Evolutionary conservation across 1,140 invertebrate species (phyloP), one percentile per base, ranked within the genome.

Genomic region (Asbolus verrucosus): DNA sequence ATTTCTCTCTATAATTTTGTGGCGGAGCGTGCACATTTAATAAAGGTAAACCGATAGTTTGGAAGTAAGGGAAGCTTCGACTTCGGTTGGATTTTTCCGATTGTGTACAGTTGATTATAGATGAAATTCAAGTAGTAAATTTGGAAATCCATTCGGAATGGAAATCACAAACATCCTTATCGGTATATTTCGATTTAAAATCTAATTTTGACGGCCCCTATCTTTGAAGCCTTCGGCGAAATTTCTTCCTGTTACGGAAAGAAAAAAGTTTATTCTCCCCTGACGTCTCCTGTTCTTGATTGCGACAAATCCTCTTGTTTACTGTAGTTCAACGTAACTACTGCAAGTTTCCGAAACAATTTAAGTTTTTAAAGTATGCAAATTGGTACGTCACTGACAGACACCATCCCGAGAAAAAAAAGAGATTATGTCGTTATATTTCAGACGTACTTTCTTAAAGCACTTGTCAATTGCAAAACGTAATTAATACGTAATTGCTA

Each of bases 81-180:
- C n/a, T 41, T 13, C 43, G 19, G 46, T n/a, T 19, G 6, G 33
- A 36, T 54, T 54, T 54, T 54, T 31, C 46, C 46, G 46, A 54
- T 54, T 54, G 46, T 54, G 46, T 54, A 21, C 46, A 30, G 46
- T 27, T 31, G 46, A 54, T 54, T 54, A 54, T 54, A 21, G 4
- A 41, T n/a, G 43, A 50, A 50, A 50, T 50, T 50, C 43, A 11
- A 50, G 43, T 54, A 54, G 46, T 54, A 54, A 54, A 54, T 54
- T 54, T 54, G 46, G 21, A 54, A 54, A 54, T 27, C 46, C 46
- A 54, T 54, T 54, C 46, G 65, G 46, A 66, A 66, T 66, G 65
- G 65, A 66, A 66, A 66, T 66, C 65, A 66, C 65, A 66, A 66
- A 66, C 65, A 50, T 66, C 65, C 65, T 66, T 66, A 66, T 66